Evolutionary conservation across 2,797 vertebrate genomes (phyloP), one percentile per base, ranked within the genome.

Genomic region (Trachurus trachurus): DNA sequence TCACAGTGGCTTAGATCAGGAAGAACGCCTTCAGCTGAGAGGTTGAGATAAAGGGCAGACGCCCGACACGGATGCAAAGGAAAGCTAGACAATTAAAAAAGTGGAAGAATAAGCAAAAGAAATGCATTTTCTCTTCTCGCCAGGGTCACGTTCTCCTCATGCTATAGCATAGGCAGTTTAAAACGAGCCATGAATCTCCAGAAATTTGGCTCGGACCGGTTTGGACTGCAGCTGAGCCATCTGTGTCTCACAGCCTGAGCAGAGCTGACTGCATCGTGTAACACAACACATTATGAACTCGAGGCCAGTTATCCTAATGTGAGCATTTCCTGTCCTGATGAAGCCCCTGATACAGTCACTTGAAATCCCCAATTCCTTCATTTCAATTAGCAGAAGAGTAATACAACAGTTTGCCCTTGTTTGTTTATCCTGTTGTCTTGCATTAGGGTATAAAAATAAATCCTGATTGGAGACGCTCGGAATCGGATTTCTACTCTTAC

Each of bases 221-320:
- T 86, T 84, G 85, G 83, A 87, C 83, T 34, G 76, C 85, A 72
- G 76, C 89, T 77, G 84, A 87, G 87, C 92, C 92, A 92, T 92
- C 91, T 93, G 90, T 80, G 87, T 86, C 86, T 87, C 85, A 71
- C 87, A 91, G 89, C 85, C 89, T 76, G 74, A 86, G 74, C 75
- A 65, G 78, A 81, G 56, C 82, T 16, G 76, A 72, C 78, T 72
- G 69, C 72, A 56, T 34, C n/a, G 1, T 66, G 68, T 82, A 74
- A 42, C 82, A 78, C 71, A 69, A 62, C 75, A 78, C 68, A 68
- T 59, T 61, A 75, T 58, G 60, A 79, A 76, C 83, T 61, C 22
- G 0, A 75, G 71, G 83, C 84, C 84, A 78, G 65, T 70, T 77
- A 71, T 72, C 82, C 69, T 11, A 37, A 74, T 70, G 68, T 31